Base-by-base conservation (phyloP, 2,797 vertebrate species). In the Argentina silus region DNA sequence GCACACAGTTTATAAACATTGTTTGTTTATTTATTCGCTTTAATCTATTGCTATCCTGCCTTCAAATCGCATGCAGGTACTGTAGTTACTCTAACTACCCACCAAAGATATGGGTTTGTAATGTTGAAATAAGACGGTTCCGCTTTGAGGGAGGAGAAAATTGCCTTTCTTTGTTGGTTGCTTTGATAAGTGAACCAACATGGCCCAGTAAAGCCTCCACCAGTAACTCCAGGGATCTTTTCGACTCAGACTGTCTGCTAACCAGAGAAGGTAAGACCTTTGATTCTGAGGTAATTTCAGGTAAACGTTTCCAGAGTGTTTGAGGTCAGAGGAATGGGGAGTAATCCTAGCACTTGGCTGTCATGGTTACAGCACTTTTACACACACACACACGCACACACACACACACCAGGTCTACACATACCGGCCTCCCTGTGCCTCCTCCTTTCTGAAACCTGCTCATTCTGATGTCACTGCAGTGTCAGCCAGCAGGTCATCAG, bases 231-330 rank as follows among this genome's bases (percentile, higher is more conserved):
- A n/a, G 50, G 14, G 50, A 14, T 51, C 50, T 14, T 51, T 51
- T 51, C 1, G 50, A 15, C 50, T 51, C n/a, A 51, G 50, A 51
- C n/a, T 15, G n/a, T 12, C 15, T 7, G 12, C n/a, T 51, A 51
- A 14, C 50, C 12, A 67, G 19, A 21, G 55, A 69, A 12, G 42
- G 64, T 17, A 70, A 82, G 57, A n/a, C 7, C 43, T 91, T 83
- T 80, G 67, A 92, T 86, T 84, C 70, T 65, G 56, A 65, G 78
- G 85, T 80, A 83, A 78, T 82, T 83, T 83, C 81, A 81, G 82
- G 75, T 93, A 93, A 90, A 89, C 83, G 82, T 81, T 92, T 93
- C 90, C 91, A 92, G 90, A 88, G 77, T 72, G 72, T 84, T 78
- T 83, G 60, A 77, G 81, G 86, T 90, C 87, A 87, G 75, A 44